Evolutionary conservation across 2,113 vertebrate genomes (phyloP).

Genomic region (Corynorhinus townsendii): DNA sequence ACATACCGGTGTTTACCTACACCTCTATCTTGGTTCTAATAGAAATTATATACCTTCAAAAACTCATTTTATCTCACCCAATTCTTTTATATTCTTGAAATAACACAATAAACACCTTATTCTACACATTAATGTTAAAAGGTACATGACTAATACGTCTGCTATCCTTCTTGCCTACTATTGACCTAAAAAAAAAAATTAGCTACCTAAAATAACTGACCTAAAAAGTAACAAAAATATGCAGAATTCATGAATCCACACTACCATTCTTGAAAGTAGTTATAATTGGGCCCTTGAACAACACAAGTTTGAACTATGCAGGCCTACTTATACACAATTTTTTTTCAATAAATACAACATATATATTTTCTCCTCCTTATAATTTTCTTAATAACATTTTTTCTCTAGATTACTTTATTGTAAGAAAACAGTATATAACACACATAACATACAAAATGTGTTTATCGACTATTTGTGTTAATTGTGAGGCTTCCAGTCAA

Average conservation of each 20-base stretch:
- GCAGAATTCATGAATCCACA: not conserved
- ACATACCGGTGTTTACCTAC: too few relatives aligned
- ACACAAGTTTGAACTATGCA: not conserved
- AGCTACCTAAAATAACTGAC: not conserved
- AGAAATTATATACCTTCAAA: constrained; percentile 9
- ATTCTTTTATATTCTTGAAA: constrained; percentile 14
- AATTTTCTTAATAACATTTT: not conserved
- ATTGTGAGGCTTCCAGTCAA: not conserved
- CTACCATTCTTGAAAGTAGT: not conserved
- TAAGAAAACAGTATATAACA: not conserved
- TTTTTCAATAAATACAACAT: not conserved
- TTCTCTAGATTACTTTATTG: not conserved
- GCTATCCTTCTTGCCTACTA: not conserved
- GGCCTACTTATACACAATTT: not conserved
- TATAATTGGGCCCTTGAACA: not conserved
- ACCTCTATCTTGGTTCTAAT: not conserved
- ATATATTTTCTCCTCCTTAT: not conserved
- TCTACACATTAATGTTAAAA: not conserved
- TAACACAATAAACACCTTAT: not conserved
- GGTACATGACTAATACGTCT: not conserved
- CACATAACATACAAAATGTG: not conserved
- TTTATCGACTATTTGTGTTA: not conserved
- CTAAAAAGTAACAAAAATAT: constrained; percentile 7
- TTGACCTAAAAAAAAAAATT: not conserved
- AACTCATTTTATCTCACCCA: not conserved